phyloP scores from a whole-genome alignment of 2,797 vertebrate genomes.

The Poecilia wingei region DNA sequence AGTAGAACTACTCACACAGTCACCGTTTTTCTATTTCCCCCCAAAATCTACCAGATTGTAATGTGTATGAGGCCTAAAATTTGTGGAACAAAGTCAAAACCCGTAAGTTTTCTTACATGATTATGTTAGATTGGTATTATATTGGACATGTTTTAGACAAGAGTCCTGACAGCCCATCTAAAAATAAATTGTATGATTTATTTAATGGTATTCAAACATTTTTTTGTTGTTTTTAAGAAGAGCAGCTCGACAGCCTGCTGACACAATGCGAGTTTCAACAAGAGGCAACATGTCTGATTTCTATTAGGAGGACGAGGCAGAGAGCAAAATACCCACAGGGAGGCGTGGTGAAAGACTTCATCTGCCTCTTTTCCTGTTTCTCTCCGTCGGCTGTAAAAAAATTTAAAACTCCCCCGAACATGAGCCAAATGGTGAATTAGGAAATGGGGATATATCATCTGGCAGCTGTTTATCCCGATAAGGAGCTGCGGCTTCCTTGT shows the following conservation, averaged over 20 bases:
- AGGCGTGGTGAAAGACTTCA: slow-evolving; percentile 47
- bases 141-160: background rate
- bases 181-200: background rate
- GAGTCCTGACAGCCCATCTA: background rate
- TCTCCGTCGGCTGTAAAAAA: background rate
- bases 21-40: background rate
- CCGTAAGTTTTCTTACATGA: too few relatives aligned
- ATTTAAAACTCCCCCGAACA: background rate
- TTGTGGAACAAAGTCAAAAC: background rate
- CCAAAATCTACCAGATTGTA: background rate
- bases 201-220: background rate
- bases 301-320: background rate
- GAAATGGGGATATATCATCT: slow-evolving; percentile 25
- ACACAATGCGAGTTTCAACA: slow-evolving; percentile 24
- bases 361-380: slow-evolving; percentile 21
- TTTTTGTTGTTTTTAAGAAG: background rate
- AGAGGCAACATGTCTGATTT: slow-evolving; percentile 52
- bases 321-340: slow-evolving; percentile 18
- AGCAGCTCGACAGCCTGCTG: slow-evolving; percentile 38
- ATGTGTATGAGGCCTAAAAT: background rate
- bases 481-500: slow-evolving; percentile 43
- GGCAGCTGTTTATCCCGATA: slow-evolving; percentile 43
- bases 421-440: background rate
- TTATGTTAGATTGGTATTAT: background rate
- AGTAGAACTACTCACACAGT: background rate